Evolutionary conservation across 2,888 invertebrate genomes (phyloP), one percentile per base, ranked within the genome.

Genomic region (Macaria notata): DNA sequence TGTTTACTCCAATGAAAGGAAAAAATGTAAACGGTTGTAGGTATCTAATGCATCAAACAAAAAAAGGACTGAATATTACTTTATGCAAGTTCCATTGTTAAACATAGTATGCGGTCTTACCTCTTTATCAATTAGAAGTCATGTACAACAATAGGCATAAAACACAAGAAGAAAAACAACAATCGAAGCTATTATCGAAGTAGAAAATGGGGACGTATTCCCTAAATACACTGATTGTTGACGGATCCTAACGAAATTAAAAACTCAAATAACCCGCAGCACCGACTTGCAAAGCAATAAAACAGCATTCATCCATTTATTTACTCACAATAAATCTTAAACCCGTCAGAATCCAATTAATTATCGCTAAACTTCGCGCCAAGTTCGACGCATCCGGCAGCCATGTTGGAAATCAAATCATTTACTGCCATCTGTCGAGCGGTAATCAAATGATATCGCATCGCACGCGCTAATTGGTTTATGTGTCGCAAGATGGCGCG

Each of bases 371-470:
- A 86, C 82, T 86, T 83, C 69, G 74, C 72, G 70, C 70, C 59
- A 81, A 79, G 61, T 65, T 65, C 52, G 59, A 62, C 62, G 64
- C 52, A 75, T 78, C 73, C 66, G 69, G 61, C 44, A 71, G 77
- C 76, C 75, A 65, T 65, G 64, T 63, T 63, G 75, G 75, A 69
- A 79, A 88, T 88, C 76, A 70, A 84, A 86, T 88, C 82, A 84
- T 65, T 73, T 54, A 46, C 54, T 55, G 82, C 78, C 87, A 88
- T 88, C 87, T 86, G 88, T 74, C 77, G 78, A 59, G 63, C 59
- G 62, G 79, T 86, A 86, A 89, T 88, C 85, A 81, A 89, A 90
- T 88, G 83, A 88, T 84, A 86, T 84, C 79, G 82, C 75, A 80
- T 79, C 81, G 76, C 76, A 68, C 69, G 62, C 69, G 59, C 68